Conservation (phyloP, 2,113 vertebrate genomes). For the Carassius carassius region DNA sequence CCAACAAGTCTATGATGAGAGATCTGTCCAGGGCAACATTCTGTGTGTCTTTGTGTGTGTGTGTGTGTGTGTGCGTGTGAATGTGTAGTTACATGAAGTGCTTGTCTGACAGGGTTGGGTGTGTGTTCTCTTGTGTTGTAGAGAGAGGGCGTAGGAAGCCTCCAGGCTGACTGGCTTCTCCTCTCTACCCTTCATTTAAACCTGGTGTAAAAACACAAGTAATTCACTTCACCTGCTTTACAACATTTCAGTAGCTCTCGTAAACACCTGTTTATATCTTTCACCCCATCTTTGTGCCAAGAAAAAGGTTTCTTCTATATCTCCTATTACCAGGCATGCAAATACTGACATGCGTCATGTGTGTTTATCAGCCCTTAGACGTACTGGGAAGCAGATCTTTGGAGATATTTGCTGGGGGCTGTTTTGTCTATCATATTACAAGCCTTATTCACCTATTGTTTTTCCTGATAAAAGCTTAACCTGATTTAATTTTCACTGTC, state of each 20-base stretch:
- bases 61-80: constrained; percentile 54
- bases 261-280: constrained; percentile 31
- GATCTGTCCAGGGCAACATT: constrained; percentile 26
- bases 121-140: constrained; percentile 24
- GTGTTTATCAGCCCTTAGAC: constrained; percentile 14
- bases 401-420: constrained; percentile 13
- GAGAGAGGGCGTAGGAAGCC: constrained; percentile 42
- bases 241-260: constrained; percentile 45
- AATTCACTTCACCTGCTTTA: constrained; percentile 37
- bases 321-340: constrained; percentile 29
- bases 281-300: not conserved
- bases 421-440: constrained; percentile 2
- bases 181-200: constrained; percentile 40
- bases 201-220: constrained; percentile 35
- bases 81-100: constrained; percentile 68
- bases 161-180: constrained; percentile 39
- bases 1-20: constrained; percentile 41
- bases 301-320: constrained; percentile 3
- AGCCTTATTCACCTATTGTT: not conserved
- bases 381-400: constrained; percentile 28
- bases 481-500: constrained; percentile 19
- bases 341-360: constrained; percentile 30
- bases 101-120: constrained; percentile 56
- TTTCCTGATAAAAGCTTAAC: constrained; percentile 22
- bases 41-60: constrained; percentile 24